A percentile compares a stretch with the other conserved stretches of the same genome.
phyloP scores from a whole-genome alignment of 2,888 invertebrate genomes.

The Drosophila nigritarsus region DNA sequence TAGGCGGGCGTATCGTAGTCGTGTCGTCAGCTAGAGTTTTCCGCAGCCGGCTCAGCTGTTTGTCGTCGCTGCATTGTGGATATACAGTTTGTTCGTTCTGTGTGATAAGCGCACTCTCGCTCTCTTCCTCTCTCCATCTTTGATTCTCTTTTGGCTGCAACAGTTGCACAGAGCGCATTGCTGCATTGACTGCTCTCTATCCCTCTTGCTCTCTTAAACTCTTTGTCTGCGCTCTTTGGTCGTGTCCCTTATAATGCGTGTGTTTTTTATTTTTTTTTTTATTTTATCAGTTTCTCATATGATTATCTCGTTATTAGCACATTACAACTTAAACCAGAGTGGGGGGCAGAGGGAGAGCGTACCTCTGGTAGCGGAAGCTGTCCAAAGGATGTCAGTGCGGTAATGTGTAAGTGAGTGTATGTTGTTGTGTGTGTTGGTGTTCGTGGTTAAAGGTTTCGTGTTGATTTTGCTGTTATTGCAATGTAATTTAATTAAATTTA shows the following conservation, averaged over 20 bases:
- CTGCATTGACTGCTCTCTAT: constrained; percentile 32
- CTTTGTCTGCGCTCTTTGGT: constrained; percentile 30
- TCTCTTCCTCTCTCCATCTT: neutral
- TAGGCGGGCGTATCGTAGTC: constrained; percentile 18
- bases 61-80: constrained; percentile 23
- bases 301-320: constrained; percentile 66
- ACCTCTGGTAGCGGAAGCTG: constrained; percentile 25
- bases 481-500: constrained; percentile 52
- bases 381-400: constrained; percentile 36
- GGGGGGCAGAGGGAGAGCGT: constrained; percentile 6
- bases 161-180: constrained; percentile 38
- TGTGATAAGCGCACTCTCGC: neutral
- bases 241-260: constrained; percentile 43
- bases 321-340: constrained; percentile 37
- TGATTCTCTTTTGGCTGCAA: constrained; percentile 27
- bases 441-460: constrained; percentile 30
- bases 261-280: constrained; percentile 2
- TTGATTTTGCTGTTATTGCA: constrained; percentile 44
- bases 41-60: constrained; percentile 52
- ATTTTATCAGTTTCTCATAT: constrained; percentile 47
- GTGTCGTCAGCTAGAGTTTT: constrained; percentile 29
- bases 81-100: neutral
- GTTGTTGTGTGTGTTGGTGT: constrained; percentile 2
- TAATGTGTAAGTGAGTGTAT: neutral
- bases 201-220: constrained; percentile 3